Percentiles rank a stretch among this genome's conserved stretches.
These are phyloP conservation scores for Sinella curviseta DNA, from an alignment of 1,140 invertebrate species.

Conservation along the genomic window DNA sequence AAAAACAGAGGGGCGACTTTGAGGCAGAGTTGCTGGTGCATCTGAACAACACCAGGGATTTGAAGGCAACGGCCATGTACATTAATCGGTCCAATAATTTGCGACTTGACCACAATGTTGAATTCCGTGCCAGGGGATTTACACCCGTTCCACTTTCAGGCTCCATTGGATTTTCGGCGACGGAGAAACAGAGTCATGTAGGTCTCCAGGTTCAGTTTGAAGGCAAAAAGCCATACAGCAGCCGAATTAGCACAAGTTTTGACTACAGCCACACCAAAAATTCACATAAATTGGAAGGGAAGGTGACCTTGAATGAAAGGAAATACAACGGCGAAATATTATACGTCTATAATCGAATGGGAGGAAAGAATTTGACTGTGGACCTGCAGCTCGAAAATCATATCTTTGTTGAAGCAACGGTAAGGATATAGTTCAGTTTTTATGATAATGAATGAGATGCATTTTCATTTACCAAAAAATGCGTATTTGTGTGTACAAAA, in stretches of 20 bases:
- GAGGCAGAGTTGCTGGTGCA: conserved; percentile 37
- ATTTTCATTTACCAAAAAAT: neutral
- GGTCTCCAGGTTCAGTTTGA: conserved; percentile 35
- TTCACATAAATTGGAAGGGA: conserved; percentile 42
- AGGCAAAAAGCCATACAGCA: conserved; percentile 27
- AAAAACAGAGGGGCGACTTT: conserved; percentile 34
- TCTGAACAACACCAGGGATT: conserved; percentile 32
- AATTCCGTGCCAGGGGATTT: conserved; percentile 39
- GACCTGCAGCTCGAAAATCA: conserved; percentile 41
- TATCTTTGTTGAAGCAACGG: conserved; percentile 41
- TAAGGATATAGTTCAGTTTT: conserved; percentile 10
- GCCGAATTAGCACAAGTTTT: conserved; percentile 41
- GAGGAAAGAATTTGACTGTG: conserved; percentile 27
- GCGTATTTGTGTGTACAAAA: neutral
- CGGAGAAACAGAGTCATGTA: conserved; percentile 41
- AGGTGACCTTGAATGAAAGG: conserved; percentile 44
- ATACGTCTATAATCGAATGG: conserved; percentile 17
- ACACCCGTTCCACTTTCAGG: conserved; percentile 29
- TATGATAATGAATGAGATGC: neutral
- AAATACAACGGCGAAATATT: conserved; percentile 46
- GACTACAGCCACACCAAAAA: conserved; percentile 39
- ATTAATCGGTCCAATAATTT: conserved; percentile 37
- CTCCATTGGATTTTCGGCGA: conserved; percentile 33
- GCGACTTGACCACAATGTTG: conserved; percentile 35
- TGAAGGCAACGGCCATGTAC: conserved; percentile 44